Base-by-base conservation (phyloP, 2,797 vertebrate species). In the Sebastolobus alascanus region DNA sequence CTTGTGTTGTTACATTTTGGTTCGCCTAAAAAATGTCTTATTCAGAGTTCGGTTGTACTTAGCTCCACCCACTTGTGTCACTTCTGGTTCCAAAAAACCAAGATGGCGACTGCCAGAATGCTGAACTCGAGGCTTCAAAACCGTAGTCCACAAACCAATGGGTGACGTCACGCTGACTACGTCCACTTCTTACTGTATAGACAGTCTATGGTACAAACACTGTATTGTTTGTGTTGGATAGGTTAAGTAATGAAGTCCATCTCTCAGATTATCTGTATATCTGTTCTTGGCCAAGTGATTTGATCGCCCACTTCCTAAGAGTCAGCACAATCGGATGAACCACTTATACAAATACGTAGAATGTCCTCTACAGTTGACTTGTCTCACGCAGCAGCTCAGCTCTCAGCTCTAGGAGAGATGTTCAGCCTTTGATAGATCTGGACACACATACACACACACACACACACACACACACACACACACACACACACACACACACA, bases 191-290 rank as follows among this genome's bases (percentile, higher is more conserved):
- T 50, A 50, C 8, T 50, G 46, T 50, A 50, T 4, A 50, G 46
- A 50, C 50, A 52, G 50, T n/a, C 8, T 54, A n/a, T 54, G 0
- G 50, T 54, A 54, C n/a, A 63, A 63, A 77, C 54, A 64, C 16
- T 22, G 54, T 40, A 1, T 33, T 43, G 1, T 54, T 16, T 66
- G 13, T 60, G 33, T 71, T 35, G 31, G 25, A 50, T 20, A 46
- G 35, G n/a, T 22, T 31, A 11, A 18, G 25, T 18, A 52, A 43
- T 60, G 43, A 75, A 66, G 68, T 79, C 82, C 66, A 68, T 75
- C 69, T 81, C 66, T 69, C 22, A 79, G 66, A 83, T 84, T 86
- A 86, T 65, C 82, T 86, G 61, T 22, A 40, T 59, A 35, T 71
- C 22, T 1, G 14, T 29, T 75, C 58, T 65, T 76, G 72, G 56